Conservation (phyloP, 2,888 invertebrate genomes). For the Microchrysa polita region DNA sequence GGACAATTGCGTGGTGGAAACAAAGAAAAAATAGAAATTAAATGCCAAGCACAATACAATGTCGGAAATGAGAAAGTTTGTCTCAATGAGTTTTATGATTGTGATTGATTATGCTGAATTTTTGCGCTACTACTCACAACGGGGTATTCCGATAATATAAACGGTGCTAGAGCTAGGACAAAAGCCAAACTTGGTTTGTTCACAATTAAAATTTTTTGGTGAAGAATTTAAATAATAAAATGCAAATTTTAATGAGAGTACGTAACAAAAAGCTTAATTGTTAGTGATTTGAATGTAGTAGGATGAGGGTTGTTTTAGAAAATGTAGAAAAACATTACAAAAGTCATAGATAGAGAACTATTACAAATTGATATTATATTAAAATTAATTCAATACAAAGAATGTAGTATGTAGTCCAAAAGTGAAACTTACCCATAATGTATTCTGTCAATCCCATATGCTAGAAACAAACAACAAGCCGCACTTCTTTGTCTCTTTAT, state of each 20-base stretch:
- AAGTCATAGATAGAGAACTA: no score
- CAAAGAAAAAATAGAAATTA: neutral
- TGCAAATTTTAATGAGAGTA: neutral
- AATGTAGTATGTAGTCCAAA: no score
- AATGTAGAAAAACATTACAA: no score
- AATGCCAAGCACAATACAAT: neutral
- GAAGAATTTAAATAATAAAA: neutral
- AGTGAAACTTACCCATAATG: no score
- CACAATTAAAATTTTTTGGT: neutral
- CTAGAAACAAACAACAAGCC: neutral
- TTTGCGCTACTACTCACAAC: neutral
- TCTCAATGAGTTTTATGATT: constrained; percentile 24
- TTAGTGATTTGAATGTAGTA: neutral
- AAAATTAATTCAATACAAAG: no score
- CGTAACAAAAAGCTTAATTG: neutral
- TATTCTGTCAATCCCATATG: no score
- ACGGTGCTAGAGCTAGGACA: neutral
- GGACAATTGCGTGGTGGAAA: neutral
- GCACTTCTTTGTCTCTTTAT: constrained; percentile 19
- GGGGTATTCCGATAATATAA: neutral
- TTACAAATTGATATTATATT: no score
- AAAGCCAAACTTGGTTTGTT: neutral
- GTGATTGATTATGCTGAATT: constrained; percentile 22
- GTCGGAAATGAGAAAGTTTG: constrained; percentile 9
- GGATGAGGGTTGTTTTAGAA: no score